Evolutionary conservation across 53 echinoderm and acorn worm genomes (phyloP).

Genomic region (Temnopleurus reevesii): DNA sequence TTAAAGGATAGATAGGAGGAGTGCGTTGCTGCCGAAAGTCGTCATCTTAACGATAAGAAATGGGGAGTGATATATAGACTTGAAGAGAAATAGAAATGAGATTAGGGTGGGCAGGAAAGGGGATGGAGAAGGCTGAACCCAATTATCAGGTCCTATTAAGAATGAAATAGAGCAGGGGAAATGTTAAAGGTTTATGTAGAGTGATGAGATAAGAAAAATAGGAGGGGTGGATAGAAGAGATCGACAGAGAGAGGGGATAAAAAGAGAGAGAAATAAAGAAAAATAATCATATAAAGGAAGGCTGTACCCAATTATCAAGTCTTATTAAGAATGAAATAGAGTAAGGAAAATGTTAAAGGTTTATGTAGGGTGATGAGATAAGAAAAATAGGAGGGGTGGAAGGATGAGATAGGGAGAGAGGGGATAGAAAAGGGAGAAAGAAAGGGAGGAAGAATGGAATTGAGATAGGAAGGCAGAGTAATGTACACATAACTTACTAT

Average conservation of each 20-base stretch:
- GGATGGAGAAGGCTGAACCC: slow-evolving; percentile 46
- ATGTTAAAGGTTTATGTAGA: neutral
- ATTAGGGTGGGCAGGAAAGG: slow-evolving; percentile 54
- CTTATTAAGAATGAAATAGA: neutral
- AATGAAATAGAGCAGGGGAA: neutral
- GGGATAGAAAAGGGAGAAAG: neutral
- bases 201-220: neutral
- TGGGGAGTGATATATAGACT: slow-evolving; percentile 5
- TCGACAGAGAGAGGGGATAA: neutral
- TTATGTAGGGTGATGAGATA: neutral
- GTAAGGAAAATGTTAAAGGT: neutral
- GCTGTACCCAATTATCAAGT: neutral
- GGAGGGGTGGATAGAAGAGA: neutral
- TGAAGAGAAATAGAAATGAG: slow-evolving; percentile 17
- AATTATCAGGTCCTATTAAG: slow-evolving; percentile 33
- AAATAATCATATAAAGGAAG: neutral
- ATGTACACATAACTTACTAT: too few species aligned
- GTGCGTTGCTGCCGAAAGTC: neutral
- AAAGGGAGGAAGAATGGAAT: neutral
- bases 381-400: neutral
- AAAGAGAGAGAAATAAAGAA: neutral
- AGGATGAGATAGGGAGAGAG: neutral
- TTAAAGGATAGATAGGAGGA: neutral
- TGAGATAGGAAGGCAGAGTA: neutral
- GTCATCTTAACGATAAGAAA: neutral